These are phyloP conservation scores for Elegia similella DNA, from an alignment of 2,888 invertebrate species.

Conservation along the genomic window DNA sequence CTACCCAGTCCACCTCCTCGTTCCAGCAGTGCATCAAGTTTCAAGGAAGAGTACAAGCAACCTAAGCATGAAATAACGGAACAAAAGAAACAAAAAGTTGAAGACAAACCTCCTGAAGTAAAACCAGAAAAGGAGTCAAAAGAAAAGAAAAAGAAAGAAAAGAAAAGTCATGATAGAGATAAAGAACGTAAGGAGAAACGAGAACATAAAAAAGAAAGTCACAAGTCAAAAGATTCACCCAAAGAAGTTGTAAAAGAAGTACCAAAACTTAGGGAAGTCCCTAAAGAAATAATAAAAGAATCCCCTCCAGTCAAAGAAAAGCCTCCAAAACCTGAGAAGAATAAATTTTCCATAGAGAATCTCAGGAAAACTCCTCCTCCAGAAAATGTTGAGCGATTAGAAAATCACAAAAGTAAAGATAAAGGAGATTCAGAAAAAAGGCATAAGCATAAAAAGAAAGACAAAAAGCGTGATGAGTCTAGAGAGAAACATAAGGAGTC, in stretches of 20 bases:
- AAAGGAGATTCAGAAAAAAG: conserved; percentile 78
- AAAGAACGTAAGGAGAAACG: conserved; percentile 82
- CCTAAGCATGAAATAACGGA: conserved; percentile 60
- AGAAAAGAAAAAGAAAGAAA: conserved; percentile 83
- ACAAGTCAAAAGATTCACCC: conserved; percentile 69
- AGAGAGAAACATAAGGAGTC: conserved; percentile 83
- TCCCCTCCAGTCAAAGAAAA: conserved; percentile 62
- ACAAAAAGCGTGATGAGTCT: conserved; percentile 84
- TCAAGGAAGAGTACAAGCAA: conserved; percentile 69
- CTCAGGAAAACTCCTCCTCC: conserved; percentile 70
- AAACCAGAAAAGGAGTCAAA: conserved; percentile 77
- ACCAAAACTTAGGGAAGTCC: conserved; percentile 53
- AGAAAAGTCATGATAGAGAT: conserved; percentile 83
- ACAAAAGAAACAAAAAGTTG: conserved; percentile 62
- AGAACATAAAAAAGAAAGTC: conserved; percentile 82
- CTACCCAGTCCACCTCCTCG: conserved; percentile 59
- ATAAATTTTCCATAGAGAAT: conserved; percentile 76
- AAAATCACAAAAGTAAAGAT: conserved; percentile 70
- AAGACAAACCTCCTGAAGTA: conserved; percentile 77
- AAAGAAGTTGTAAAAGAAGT: conserved; percentile 60
- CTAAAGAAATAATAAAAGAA: conserved; percentile 60
- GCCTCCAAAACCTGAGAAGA: conserved; percentile 63
- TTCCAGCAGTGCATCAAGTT: conserved; percentile 67
- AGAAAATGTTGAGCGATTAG: conserved; percentile 58
- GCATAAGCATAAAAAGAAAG: conserved; percentile 84